Evolutionary conservation across 2,113 vertebrate species (phyloP).

Genomic region (Arothron firmamentum): DNA sequence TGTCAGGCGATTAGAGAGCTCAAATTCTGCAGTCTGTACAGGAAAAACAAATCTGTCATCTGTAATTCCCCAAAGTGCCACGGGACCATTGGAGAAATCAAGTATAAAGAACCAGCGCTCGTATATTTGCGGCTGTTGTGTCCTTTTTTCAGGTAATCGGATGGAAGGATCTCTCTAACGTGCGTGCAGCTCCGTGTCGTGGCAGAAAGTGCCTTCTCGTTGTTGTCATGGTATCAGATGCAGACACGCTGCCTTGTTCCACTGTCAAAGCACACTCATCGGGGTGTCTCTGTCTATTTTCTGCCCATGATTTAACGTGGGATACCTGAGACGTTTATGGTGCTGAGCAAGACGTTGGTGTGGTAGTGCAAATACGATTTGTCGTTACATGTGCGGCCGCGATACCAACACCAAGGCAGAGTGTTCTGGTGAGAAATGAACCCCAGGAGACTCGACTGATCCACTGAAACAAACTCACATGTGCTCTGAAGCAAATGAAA

Average conservation of each 20-base stretch:
- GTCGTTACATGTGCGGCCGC: background rate
- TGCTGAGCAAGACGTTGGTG: slow-evolving; percentile 24
- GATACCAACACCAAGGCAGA: slow-evolving; percentile 13
- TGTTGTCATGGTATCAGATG: slow-evolving; percentile 34
- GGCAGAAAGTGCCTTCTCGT: slow-evolving; percentile 37
- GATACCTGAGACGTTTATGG: slow-evolving; percentile 35
- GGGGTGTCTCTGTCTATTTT: slow-evolving; percentile 25
- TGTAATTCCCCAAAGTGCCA: slow-evolving; percentile 3
- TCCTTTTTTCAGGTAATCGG: slow-evolving; percentile 31
- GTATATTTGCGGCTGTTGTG: slow-evolving; percentile 22
- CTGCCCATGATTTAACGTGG: slow-evolving; percentile 27
- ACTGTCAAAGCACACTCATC: slow-evolving; percentile 21
- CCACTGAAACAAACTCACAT: slow-evolving; percentile 1
- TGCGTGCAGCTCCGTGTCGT: slow-evolving; percentile 8
- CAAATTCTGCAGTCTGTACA: slow-evolving; percentile 8
- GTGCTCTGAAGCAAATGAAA: slow-evolving; percentile 10
- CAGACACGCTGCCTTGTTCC: slow-evolving; percentile 34
- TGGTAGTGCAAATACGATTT: background rate
- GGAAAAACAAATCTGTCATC: slow-evolving; percentile 21
- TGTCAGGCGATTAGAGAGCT: slow-evolving; percentile 1
- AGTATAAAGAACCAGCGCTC: slow-evolving; percentile 10
- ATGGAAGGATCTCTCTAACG: slow-evolving; percentile 31
- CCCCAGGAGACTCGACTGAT: slow-evolving; percentile 8
- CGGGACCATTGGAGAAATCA: slow-evolving; percentile 24
- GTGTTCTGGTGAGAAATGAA: slow-evolving; percentile 19